Base-by-base conservation (phyloP, 2,888 invertebrate genomes). In the Xestia sexstrigata region DNA sequence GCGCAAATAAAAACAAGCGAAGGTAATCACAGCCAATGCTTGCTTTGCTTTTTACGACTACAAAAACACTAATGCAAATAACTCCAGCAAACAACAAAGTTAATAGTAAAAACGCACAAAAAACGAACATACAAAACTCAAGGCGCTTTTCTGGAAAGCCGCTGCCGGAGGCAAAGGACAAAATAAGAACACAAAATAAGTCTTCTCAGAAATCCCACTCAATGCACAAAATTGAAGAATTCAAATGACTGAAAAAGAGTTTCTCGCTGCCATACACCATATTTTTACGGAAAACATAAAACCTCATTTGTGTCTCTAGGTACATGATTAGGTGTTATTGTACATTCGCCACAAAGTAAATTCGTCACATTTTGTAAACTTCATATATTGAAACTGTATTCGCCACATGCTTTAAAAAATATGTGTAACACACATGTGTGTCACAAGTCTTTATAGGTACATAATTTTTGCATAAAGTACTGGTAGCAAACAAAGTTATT, bases 31-130 rank as follows among this genome's bases (percentile, higher is more conserved):
- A 74, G 30, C 7, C 60, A 35, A 55, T 68, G 39, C 69, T 66
- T 76, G n/a, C 74, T 77, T 49, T 82, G 70, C 60, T 71, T 26
- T 79, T 77, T 45, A 42, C 8, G 26, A 52, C 13, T 45, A 23
- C 83, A 74, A 58, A 72, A 72, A 66, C 60, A 67, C 55, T 60
- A 74, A 81, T 78, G 71, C 71, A 84, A 81, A 76, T 69, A 78
- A 73, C 65, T 73, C 42, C 68, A 66, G 60, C 70, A 75, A 62
- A 87, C 68, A 76, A 65, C 83, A 86, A 76, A 83, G 42, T 62
- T 76, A 81, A 78, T 81, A 76, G 79, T 74, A 81, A 84, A 78
- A 78, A 85, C 76, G 78, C 78, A 87, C 55, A 83, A 77, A 74
- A 76, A 68, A 62, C 39, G 26, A 77, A 79, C n/a, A 70, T 35